phyloP scores from a whole-genome alignment of 2,113 vertebrate species.

The Phyllostomus discolor region DNA sequence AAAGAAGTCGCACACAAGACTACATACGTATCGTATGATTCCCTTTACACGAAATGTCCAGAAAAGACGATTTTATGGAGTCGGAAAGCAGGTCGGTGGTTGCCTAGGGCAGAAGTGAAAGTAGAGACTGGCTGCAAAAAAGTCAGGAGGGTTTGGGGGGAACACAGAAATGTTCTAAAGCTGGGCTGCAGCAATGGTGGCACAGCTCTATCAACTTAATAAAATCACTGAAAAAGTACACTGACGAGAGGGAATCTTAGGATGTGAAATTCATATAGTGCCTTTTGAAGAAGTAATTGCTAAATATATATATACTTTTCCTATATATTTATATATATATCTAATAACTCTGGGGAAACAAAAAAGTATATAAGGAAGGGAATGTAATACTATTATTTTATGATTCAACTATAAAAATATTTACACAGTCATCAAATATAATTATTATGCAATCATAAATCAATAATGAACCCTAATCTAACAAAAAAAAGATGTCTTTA shows the following conservation, averaged over 20 bases:
- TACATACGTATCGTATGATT: background rate
- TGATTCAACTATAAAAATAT: background rate
- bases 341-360: background rate
- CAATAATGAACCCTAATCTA: background rate
- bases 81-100: background rate
- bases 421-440: background rate
- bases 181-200: background rate
- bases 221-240: background rate
- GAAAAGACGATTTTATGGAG: background rate
- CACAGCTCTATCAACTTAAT: background rate
- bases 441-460: background rate
- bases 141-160: background rate
- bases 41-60: background rate
- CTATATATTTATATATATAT: background rate
- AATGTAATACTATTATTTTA: constrained; percentile 6
- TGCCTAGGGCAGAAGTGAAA: background rate
- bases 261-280: background rate
- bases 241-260: background rate
- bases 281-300: constrained; percentile 17
- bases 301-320: background rate
- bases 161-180: background rate
- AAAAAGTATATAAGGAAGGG: background rate
- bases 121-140: background rate
- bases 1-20: background rate
- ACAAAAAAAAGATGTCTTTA: background rate